phyloP scores from a whole-genome alignment of 1,140 invertebrate species.

The Heliconius melpomene region DNA sequence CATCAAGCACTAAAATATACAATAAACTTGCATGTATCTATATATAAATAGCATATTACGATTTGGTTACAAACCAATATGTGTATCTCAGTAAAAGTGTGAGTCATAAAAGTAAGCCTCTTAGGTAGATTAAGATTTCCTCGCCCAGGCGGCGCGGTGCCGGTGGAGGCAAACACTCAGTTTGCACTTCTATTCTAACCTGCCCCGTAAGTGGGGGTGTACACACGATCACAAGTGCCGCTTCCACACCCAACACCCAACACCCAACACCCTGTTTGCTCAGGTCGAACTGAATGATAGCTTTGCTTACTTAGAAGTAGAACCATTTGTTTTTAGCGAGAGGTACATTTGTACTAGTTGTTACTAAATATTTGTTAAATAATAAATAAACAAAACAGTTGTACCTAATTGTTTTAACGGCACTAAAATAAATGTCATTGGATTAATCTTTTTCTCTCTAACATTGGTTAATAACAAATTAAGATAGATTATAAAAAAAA shows the following conservation, averaged over 20 bases:
- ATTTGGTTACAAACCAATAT: background rate
- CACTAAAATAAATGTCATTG: too few relatives aligned
- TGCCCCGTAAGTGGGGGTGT: slow-evolving; percentile 66
- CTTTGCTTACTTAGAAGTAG: slow-evolving; percentile 16
- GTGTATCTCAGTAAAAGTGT: slow-evolving; percentile 16
- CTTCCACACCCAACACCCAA: slow-evolving; percentile 41
- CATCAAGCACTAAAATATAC: too few relatives aligned
- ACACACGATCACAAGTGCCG: slow-evolving; percentile 74
- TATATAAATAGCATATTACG: background rate
- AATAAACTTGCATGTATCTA: background rate
- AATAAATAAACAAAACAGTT: background rate
- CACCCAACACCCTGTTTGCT: slow-evolving; percentile 56
- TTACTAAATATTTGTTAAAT: background rate
- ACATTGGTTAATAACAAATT: too few relatives aligned
- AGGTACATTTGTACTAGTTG: background rate
- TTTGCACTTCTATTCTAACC: slow-evolving; percentile 66
- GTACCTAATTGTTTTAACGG: background rate
- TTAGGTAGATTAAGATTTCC: slow-evolving; percentile 71
- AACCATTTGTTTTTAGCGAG: background rate
- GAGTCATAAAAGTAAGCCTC: slow-evolving; percentile 44
- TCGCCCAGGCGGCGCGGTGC: slow-evolving; percentile 51
- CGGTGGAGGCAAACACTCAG: slow-evolving; percentile 54
- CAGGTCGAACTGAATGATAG: slow-evolving; percentile 41
- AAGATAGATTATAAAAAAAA: too few relatives aligned
- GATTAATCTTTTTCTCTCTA: too few relatives aligned